Evolutionary conservation across 2,888 invertebrate genomes (phyloP), one percentile per base, ranked within the genome.

Genomic region (Drosophila multiciliata): DNA sequence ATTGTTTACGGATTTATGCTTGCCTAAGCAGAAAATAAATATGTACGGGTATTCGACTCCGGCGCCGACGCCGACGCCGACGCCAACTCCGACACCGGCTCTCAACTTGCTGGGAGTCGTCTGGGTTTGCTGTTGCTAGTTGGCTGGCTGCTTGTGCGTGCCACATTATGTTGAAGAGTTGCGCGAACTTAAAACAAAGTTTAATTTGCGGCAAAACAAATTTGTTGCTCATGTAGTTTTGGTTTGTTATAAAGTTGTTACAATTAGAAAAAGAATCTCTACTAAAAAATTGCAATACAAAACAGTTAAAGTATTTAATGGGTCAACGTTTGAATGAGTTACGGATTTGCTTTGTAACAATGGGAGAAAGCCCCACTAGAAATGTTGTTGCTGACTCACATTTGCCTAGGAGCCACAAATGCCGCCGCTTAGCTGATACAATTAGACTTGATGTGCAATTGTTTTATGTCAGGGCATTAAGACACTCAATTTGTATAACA

Each of bases 1-100:
- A 74, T 62, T 90, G 90, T 82, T 84, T 85, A 84, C 90, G 91
- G 91, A 90, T 91, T 89, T 91, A 77, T 78, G 89, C 89, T 90
- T 75, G 85, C 90, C 68, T 84, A 80, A 90, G 91, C 89, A 77
- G 75, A 90, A 90, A 89, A 88, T 73, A 61, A 75, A 79, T 65
- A 64, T 71, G 67, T 60, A 35, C 26, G 50, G 36, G 20, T 49
- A 55, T 72, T 52, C 26, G 63, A 48, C 35, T 36, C 53, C 49
- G 63, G 36, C 50, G 59, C n/a, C 17, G 45, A 36, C 54, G 33
- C 48, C 45, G 32, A 29, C 50, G 59, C n/a, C 17, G 45, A 36
- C 54, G 33, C 48, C 45, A 23, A 29, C 50, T 63, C n/a, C 17
- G 45, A 36, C 54, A 52, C 48, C 45, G 32, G 20, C 12, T 61